These are phyloP conservation scores for Aethes cnicana DNA, from an alignment of 2,888 invertebrate genomes.

Conservation along the genomic window DNA sequence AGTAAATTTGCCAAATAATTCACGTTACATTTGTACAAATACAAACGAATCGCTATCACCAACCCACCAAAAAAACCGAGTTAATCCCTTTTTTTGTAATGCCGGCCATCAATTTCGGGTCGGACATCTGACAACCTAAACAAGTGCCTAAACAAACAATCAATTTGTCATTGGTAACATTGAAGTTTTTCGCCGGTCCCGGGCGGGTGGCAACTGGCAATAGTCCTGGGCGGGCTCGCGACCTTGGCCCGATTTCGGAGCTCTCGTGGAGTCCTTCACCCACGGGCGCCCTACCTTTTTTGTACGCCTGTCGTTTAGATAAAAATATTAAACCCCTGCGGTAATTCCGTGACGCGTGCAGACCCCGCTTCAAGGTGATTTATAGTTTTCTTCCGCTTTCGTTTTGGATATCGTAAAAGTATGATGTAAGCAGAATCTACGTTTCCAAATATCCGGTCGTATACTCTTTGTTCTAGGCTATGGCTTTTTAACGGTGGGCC, in stretches of 20 bases:
- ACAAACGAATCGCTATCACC: neutral
- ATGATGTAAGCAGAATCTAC: neutral
- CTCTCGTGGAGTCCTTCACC: slow-evolving; percentile 18
- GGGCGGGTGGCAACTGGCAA: too few species aligned
- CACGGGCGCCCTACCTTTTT: slow-evolving; percentile 19
- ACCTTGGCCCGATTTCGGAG: slow-evolving; percentile 38
- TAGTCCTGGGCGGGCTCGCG: slow-evolving; percentile 11
- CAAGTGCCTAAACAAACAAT: slow-evolving; percentile 19
- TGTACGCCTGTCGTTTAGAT: slow-evolving; percentile 30
- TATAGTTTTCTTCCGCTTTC: slow-evolving; percentile 6
- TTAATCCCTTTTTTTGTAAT: slow-evolving; percentile 1
- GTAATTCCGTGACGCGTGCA: slow-evolving; percentile 1
- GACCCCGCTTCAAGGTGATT: neutral
- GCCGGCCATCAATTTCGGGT: slow-evolving; percentile 7
- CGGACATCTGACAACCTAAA: slow-evolving; percentile 6
- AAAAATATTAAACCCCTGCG: slow-evolving; percentile 31
- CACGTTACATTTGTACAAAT: neutral
- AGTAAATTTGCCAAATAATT: neutral
- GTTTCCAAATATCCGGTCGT: slow-evolving; percentile 14
- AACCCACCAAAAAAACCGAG: neutral
- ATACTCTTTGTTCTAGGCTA: slow-evolving; percentile 18
- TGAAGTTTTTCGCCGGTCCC: slow-evolving; percentile 10
- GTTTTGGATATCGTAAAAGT: too few species aligned
- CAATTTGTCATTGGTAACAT: slow-evolving; percentile 13
- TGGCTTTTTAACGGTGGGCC: slow-evolving; percentile 23